Conservation (phyloP, 2,888 invertebrate species). For the Drosophila merina region DNA sequence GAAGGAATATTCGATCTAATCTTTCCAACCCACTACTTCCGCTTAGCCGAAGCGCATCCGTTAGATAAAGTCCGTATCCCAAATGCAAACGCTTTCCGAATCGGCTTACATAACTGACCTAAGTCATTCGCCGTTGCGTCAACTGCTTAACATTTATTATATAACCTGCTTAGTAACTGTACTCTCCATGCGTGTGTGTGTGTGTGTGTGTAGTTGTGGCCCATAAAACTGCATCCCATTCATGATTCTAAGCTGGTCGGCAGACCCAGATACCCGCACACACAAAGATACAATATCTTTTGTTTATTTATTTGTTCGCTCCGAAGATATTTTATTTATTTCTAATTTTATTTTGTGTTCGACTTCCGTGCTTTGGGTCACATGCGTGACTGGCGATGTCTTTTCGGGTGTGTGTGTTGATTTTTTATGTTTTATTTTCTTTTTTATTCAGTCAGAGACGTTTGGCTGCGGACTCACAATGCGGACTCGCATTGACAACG, state of each 20-base stretch:
- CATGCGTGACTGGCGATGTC: constrained; percentile 44
- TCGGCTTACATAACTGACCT: constrained; percentile 68
- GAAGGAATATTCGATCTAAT: neutral
- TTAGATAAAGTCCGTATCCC: constrained; percentile 29
- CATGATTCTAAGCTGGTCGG: constrained; percentile 61
- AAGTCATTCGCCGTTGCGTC: constrained; percentile 52
- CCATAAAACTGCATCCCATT: constrained; percentile 55
- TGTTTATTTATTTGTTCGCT: constrained; percentile 33
- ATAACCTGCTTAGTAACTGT: constrained; percentile 24
- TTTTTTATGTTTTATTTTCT: constrained; percentile 20
- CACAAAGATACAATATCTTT: constrained; percentile 32
- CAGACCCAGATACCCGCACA: constrained; percentile 26
- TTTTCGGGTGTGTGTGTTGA: constrained; percentile 38
- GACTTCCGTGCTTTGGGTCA: constrained; percentile 74
- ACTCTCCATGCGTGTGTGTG: constrained; percentile 5
- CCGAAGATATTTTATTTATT: constrained; percentile 32
- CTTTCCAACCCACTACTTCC: constrained; percentile 25
- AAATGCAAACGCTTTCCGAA: constrained; percentile 23
- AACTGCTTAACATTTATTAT: constrained; percentile 44
- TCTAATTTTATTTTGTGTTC: constrained; percentile 30
- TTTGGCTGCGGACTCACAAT: constrained; percentile 16
- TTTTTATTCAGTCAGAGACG: constrained; percentile 12
- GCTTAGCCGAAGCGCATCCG: constrained; percentile 29
- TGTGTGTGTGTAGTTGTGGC: constrained; percentile 2
- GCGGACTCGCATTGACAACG: constrained; percentile 45